These are phyloP conservation scores for Chaenodraco wilsoni DNA, from an alignment of 2,797 vertebrate genomes.

Conservation along the genomic window DNA sequence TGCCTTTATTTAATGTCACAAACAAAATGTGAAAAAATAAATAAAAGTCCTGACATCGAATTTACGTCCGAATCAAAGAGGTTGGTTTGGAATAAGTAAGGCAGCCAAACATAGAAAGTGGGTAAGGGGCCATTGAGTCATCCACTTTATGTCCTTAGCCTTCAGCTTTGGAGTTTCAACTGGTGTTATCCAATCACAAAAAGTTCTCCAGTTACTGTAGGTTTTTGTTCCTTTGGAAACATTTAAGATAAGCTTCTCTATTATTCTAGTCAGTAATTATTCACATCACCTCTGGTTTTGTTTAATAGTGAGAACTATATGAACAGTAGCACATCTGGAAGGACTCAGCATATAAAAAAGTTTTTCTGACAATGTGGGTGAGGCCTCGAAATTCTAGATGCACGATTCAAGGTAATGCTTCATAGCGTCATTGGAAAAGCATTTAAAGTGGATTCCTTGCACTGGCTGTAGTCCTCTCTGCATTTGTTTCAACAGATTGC, in stretches of 20 bases:
- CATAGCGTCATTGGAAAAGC: neutral
- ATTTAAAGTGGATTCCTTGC: neutral
- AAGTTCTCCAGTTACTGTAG: neutral
- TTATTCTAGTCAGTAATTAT: neutral
- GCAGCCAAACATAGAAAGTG: no score
- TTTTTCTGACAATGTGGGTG: neutral
- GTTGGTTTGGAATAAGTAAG: no score
- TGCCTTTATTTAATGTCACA: no score
- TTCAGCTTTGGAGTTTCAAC: no score
- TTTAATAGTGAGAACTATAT: neutral
- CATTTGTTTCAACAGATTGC: conserved; percentile 15
- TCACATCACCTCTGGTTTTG: neutral
- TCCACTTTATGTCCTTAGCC: no score
- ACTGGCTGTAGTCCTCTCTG: neutral
- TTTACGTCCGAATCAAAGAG: no score
- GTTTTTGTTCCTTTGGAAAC: neutral
- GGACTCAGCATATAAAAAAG: neutral
- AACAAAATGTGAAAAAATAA: no score
- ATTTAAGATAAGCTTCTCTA: neutral
- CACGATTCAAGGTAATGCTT: neutral
- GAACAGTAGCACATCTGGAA: neutral
- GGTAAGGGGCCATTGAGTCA: no score
- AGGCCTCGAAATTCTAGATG: neutral
- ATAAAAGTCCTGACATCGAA: no score
- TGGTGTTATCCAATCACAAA: no score